These are phyloP conservation scores for Thelaira solivaga DNA, from an alignment of 2,888 invertebrate genomes.

Conservation along the genomic window DNA sequence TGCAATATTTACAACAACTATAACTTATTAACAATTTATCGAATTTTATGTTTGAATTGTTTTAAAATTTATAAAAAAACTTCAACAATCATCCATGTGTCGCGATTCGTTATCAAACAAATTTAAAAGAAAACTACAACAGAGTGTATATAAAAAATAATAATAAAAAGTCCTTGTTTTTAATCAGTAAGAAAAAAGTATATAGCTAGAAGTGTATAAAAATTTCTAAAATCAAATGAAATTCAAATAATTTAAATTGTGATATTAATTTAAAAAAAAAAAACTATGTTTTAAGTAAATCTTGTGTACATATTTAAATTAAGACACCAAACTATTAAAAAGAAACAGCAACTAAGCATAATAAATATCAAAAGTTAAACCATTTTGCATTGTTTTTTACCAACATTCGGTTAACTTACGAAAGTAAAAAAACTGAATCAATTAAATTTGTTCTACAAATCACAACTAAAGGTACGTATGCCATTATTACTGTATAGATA, in stretches of 20 bases:
- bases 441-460: slow-evolving; percentile 29
- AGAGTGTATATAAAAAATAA: not conserved
- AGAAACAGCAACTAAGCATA: not conserved
- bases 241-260: slow-evolving; percentile 40
- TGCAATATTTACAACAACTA: slow-evolving; percentile 6
- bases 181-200: not conserved
- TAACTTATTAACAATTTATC: slow-evolving; percentile 29
- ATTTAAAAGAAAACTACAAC: not conserved
- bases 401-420: slow-evolving; percentile 30
- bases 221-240: not conserved
- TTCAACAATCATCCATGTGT: slow-evolving; percentile 27
- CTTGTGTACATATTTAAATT: slow-evolving; percentile 43
- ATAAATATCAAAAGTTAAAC: slow-evolving; percentile 28
- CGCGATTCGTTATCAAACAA: not conserved
- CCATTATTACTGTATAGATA: not conserved
- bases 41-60: slow-evolving; percentile 32
- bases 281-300: slow-evolving; percentile 47
- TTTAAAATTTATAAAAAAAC: slow-evolving; percentile 56
- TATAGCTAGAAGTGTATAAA: slow-evolving; percentile 58
- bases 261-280: slow-evolving; percentile 61
- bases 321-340: slow-evolving; percentile 9
- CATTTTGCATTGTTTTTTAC: slow-evolving; percentile 50
- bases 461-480: slow-evolving; percentile 58
- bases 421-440: not conserved
- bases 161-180: slow-evolving; percentile 7